Conservation (phyloP, 2,113 vertebrate species). For the Oophaga pumilio region DNA sequence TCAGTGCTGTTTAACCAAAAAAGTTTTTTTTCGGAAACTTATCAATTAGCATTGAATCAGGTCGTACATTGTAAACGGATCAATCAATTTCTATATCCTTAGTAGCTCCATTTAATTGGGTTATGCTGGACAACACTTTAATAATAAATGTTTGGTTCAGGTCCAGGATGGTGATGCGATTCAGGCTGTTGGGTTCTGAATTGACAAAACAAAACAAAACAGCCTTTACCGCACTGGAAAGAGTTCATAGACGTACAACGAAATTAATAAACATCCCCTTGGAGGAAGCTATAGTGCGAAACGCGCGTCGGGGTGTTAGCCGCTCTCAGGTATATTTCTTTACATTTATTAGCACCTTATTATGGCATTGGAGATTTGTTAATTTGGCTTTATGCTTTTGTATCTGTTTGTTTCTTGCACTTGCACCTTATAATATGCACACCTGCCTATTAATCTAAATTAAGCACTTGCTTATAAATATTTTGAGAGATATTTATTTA, state of each 20-base stretch:
- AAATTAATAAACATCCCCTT: conserved; percentile 9
- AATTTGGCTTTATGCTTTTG: no score
- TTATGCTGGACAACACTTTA: conserved; percentile 8
- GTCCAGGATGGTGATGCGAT: background rate
- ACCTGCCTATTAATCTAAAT: no score
- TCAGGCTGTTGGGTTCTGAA: background rate
- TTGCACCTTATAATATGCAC: no score
- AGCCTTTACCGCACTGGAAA: conserved; percentile 20
- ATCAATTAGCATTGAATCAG: background rate
- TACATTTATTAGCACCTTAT: no score
- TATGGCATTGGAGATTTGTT: no score
- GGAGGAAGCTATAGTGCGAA: no score
- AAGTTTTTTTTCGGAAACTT: background rate
- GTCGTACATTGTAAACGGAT: background rate
- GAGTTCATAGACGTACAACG: conserved; percentile 2
- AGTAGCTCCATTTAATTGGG: background rate
- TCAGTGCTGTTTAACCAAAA: background rate
- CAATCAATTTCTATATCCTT: background rate
- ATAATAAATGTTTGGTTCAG: conserved; percentile 17
- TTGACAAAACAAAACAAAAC: conserved; percentile 30
- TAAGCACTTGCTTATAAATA: no score
- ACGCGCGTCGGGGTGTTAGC: no score
- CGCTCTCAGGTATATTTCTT: no score
- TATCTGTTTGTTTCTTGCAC: no score
- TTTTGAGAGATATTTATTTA: no score